Evolutionary conservation across 2,113 vertebrate species (phyloP).

Genomic region (Clarias magur): DNA sequence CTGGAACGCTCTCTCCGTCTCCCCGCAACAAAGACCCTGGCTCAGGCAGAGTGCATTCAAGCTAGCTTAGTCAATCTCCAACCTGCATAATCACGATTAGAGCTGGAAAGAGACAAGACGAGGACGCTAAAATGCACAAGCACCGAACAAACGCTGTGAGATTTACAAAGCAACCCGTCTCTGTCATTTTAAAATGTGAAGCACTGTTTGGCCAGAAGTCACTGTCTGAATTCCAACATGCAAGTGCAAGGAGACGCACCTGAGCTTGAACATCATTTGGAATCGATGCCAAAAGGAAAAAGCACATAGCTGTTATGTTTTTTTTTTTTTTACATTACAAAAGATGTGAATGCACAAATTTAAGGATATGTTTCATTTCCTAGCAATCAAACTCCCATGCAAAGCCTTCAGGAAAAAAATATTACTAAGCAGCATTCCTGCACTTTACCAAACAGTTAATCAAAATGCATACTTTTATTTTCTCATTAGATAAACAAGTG

Average conservation of each 20-base stretch:
- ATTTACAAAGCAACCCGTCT: slow-evolving; percentile 57
- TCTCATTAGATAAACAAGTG: not conserved
- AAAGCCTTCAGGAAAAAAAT: not conserved
- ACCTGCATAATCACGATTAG: slow-evolving; percentile 84
- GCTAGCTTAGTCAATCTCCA: slow-evolving; percentile 88
- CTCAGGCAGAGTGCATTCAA: slow-evolving; percentile 81
- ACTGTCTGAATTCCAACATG: slow-evolving; percentile 25
- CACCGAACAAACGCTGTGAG: slow-evolving; percentile 58
- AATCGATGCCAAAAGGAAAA: not conserved
- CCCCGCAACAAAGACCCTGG: slow-evolving; percentile 74
- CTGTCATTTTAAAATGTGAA: slow-evolving; percentile 16
- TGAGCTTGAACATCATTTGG: not conserved
- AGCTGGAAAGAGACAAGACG: slow-evolving; percentile 65
- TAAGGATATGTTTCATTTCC: not conserved
- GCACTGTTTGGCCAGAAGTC: slow-evolving; percentile 30
- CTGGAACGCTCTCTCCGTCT: not conserved
- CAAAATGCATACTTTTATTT: not conserved
- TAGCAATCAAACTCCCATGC: not conserved
- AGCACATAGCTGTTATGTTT: not conserved
- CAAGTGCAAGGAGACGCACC: not conserved
- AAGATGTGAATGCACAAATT: not conserved
- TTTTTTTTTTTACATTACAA: not conserved
- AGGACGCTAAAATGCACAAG: slow-evolving; percentile 61
- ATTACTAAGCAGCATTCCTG: not conserved
- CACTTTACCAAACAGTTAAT: slow-evolving; percentile 4